Evolutionary conservation across 2,797 vertebrate genomes (phyloP).

Genomic region (Sparidentex hasta): DNA sequence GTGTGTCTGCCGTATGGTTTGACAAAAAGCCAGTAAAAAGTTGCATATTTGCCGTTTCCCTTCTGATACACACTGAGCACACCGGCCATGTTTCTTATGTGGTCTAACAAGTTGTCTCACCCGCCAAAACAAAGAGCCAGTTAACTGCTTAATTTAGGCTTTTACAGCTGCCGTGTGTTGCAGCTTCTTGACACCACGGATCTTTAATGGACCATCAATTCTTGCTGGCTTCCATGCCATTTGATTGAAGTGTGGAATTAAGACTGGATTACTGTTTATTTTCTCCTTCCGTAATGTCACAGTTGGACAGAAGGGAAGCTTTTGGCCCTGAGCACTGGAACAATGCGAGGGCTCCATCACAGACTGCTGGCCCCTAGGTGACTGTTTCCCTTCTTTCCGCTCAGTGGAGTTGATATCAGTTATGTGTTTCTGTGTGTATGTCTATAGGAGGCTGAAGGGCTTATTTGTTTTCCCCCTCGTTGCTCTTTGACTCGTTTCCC

Average conservation of each 20-base stretch:
- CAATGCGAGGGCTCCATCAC: slow-evolving; percentile 60
- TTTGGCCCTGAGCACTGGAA: slow-evolving; percentile 64
- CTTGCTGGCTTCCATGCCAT: slow-evolving; percentile 59
- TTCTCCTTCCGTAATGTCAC: slow-evolving; percentile 67
- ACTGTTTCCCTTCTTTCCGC: slow-evolving; percentile 68
- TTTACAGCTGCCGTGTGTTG: slow-evolving; percentile 43
- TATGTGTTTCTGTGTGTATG: slow-evolving; percentile 66
- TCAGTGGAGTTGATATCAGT: slow-evolving; percentile 73
- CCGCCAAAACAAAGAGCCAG: slow-evolving; percentile 57
- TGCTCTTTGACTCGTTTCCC: slow-evolving; percentile 81
- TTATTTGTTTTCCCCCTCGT: slow-evolving; percentile 81
- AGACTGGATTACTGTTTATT: slow-evolving; percentile 63
- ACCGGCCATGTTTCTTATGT: slow-evolving; percentile 45
- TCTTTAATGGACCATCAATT: slow-evolving; percentile 63
- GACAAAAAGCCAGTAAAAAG: slow-evolving; percentile 59
- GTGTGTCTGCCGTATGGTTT: slow-evolving; percentile 40
- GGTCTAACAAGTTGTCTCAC: slow-evolving; percentile 37
- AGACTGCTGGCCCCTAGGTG: slow-evolving; percentile 67
- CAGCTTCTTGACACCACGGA: slow-evolving; percentile 51
- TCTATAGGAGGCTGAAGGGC: slow-evolving; percentile 75
- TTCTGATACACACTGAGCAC: slow-evolving; percentile 34
- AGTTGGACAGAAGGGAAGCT: slow-evolving; percentile 65
- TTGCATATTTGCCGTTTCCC: slow-evolving; percentile 43
- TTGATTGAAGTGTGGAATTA: slow-evolving; percentile 72
- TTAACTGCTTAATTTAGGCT: slow-evolving; percentile 41